Percentiles rank a stretch among this genome's conserved stretches.
These are phyloP conservation scores for Meleagris gallopavo DNA, from an alignment of 2,113 vertebrate genomes.

Conservation along the genomic window DNA sequence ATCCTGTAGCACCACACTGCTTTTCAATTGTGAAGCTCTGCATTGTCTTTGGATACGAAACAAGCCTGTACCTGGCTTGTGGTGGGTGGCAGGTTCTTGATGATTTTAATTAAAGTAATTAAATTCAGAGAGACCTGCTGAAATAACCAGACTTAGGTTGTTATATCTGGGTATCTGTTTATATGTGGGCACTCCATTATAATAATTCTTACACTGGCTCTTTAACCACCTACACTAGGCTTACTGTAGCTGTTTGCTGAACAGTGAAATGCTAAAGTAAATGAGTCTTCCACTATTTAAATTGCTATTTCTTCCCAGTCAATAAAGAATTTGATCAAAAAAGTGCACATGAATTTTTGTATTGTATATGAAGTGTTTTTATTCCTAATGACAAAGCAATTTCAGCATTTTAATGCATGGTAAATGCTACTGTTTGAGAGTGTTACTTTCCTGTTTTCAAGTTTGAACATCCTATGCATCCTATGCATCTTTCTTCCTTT, in stretches of 20 bases:
- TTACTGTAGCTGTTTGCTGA: not conserved
- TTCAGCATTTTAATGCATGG: constrained; percentile 12
- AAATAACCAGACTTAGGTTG: not conserved
- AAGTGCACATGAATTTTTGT: not conserved
- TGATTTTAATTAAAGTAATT: constrained; percentile 38
- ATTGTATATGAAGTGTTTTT: constrained; percentile 36
- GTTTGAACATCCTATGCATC: not conserved
- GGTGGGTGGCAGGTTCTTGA: not conserved
- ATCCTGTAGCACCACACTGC: not conserved
- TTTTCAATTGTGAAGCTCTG: not conserved
- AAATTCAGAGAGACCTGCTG: not conserved
- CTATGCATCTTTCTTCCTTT: not conserved
- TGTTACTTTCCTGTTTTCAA: not conserved
- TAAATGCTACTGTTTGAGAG: constrained; percentile 1
- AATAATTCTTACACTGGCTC: not conserved
- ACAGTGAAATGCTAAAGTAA: constrained; percentile 13
- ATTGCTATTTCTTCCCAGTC: constrained; percentile 29
- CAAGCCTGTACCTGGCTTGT: not conserved
- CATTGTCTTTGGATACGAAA: not conserved
- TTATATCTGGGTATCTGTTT: not conserved
- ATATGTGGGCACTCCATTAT: not conserved
- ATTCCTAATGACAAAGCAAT: constrained; percentile 64
- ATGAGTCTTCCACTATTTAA: constrained; percentile 19
- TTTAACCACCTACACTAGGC: not conserved
- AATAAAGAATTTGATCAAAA: constrained; percentile 35